Conservation (phyloP, 2,797 vertebrate genomes). For the Urophycis tenuis region DNA sequence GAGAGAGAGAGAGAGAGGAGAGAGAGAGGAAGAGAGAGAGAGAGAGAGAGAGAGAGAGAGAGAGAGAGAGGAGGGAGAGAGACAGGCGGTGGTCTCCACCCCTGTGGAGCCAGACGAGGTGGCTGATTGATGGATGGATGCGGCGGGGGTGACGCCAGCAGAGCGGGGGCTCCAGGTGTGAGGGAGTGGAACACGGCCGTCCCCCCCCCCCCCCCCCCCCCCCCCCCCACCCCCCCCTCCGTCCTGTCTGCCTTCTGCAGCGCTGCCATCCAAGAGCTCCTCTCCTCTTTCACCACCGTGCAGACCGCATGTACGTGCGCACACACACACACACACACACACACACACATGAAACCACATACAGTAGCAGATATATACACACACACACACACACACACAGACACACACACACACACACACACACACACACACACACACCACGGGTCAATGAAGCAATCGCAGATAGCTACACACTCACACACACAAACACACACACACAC, state of each 20-base stretch:
- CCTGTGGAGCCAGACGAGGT: background rate
- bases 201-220: too few species aligned
- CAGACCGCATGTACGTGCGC: background rate
- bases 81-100: background rate
- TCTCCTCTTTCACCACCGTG: constrained; percentile 2
- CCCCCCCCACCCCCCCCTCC: too few species aligned
- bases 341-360: constrained; percentile 4
- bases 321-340: background rate
- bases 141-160: constrained; percentile 11
- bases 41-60: background rate
- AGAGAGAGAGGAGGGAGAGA: background rate
- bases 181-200: constrained; percentile 21
- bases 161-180: constrained; percentile 29
- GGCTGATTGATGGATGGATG: constrained; percentile 28
- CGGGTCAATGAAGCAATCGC: background rate
- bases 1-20: background rate
- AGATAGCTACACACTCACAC: background rate
- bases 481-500: constrained; percentile 3
- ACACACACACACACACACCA: background rate
- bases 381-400: background rate
- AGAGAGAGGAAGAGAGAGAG: background rate
- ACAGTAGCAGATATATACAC: background rate
- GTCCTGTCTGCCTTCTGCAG: constrained; percentile 14
- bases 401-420: constrained; percentile 8
- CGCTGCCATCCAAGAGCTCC: constrained; percentile 1